Percentiles rank a stretch among this genome's conserved stretches.
These are phyloP conservation scores for Antedon mediterranea DNA, from an alignment of 53 echinoderm and acorn worm species.

Conservation along the genomic window DNA sequence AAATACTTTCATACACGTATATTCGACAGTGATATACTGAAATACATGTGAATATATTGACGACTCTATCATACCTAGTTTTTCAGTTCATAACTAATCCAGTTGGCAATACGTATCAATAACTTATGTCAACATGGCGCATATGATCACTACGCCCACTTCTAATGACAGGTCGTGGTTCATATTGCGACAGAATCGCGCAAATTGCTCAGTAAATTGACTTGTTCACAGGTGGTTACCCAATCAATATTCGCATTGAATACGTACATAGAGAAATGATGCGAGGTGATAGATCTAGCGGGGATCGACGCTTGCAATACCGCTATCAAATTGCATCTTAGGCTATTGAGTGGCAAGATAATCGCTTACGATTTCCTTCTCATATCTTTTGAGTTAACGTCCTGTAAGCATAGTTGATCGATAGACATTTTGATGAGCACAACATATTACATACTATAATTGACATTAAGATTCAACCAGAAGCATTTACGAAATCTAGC, in stretches of 20 bases:
- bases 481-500: too few species aligned
- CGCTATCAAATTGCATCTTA: not conserved
- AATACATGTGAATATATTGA: not conserved
- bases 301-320: not conserved
- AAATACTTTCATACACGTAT: too few species aligned
- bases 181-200: not conserved
- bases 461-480: too few species aligned
- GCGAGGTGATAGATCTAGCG: not conserved
- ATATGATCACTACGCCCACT: not conserved
- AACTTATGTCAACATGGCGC: not conserved
- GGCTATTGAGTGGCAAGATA: not conserved
- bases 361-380: not conserved
- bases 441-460: too few species aligned
- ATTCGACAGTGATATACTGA: not conserved
- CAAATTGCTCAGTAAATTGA: not conserved
- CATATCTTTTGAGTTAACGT: not conserved
- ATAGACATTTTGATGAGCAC: not conserved
- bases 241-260: not conserved
- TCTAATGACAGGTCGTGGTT: not conserved
- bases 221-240: not conserved
- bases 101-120: not conserved
- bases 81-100: not conserved
- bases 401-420: not conserved
- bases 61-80: not conserved
- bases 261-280: too few species aligned